Evolutionary conservation across 2,113 vertebrate species (phyloP).

Genomic region (Cinclus cinclus): DNA sequence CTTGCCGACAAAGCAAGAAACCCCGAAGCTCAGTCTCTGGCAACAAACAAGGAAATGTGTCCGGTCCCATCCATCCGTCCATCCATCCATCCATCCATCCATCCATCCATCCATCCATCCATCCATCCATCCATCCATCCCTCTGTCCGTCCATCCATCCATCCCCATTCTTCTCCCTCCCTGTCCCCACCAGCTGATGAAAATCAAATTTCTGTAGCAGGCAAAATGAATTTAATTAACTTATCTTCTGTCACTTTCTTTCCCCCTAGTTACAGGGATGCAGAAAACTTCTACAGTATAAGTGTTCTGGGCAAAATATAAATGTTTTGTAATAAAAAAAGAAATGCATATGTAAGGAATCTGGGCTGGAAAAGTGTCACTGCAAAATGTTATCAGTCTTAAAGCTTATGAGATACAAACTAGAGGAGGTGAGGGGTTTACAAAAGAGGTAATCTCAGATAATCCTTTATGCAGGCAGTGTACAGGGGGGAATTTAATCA

Average conservation of each 20-base stretch:
- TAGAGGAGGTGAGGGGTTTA: neutral
- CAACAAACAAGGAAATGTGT: neutral
- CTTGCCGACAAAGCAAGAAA: neutral
- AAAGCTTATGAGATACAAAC: neutral
- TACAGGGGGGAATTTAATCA: neutral
- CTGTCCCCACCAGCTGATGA: neutral
- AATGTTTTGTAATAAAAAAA: neutral
- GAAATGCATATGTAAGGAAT: neutral
- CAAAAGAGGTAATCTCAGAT: neutral
- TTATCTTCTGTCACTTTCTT: neutral
- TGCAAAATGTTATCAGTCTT: neutral
- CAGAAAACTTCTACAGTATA: accelerated
- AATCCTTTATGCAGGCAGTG: neutral
- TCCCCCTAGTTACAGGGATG: neutral
- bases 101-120: neutral
- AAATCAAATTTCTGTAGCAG: neutral
- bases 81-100: neutral
- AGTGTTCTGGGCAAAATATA: neutral
- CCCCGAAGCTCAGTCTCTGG: neutral
- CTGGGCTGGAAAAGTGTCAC: neutral
- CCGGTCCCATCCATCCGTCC: neutral
- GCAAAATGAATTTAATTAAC: neutral
- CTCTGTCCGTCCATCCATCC: neutral
- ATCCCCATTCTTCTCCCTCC: neutral
- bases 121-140: neutral